phyloP scores from a whole-genome alignment of 2,797 vertebrate species.

The Falco naumanni region DNA sequence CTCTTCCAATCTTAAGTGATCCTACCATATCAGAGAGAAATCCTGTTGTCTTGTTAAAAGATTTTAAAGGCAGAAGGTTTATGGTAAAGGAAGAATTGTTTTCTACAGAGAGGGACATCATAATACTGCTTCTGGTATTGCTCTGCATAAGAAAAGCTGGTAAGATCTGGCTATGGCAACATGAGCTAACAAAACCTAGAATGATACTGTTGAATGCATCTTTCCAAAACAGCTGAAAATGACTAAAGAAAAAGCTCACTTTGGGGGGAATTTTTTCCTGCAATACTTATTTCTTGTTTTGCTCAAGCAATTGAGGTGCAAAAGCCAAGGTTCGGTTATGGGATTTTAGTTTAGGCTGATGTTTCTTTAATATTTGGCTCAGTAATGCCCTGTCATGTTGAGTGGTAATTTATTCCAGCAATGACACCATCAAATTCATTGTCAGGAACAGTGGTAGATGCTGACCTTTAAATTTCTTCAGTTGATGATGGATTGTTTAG shows the following conservation, averaged over 20 bases:
- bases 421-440: not conserved
- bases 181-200: not conserved
- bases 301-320: not conserved
- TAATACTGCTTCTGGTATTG: not conserved
- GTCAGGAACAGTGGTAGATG: not conserved
- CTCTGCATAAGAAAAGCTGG: not conserved
- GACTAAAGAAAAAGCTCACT: not conserved
- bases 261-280: not conserved
- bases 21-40: not conserved
- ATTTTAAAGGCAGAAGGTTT: not conserved
- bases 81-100: not conserved
- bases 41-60: not conserved
- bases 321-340: not conserved
- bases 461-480: constrained; percentile 3
- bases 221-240: not conserved
- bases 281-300: not conserved
- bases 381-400: not conserved
- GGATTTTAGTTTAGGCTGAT: not conserved
- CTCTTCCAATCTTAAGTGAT: not conserved
- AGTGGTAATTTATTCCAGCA: constrained; percentile 10
- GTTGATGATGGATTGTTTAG: not conserved
- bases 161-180: not conserved
- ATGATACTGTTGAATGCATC: not conserved
- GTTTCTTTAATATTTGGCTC: not conserved
- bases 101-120: not conserved